Base-by-base conservation (phyloP, 2,113 vertebrate genomes). In the Orthochromis malagaraziensis region DNA sequence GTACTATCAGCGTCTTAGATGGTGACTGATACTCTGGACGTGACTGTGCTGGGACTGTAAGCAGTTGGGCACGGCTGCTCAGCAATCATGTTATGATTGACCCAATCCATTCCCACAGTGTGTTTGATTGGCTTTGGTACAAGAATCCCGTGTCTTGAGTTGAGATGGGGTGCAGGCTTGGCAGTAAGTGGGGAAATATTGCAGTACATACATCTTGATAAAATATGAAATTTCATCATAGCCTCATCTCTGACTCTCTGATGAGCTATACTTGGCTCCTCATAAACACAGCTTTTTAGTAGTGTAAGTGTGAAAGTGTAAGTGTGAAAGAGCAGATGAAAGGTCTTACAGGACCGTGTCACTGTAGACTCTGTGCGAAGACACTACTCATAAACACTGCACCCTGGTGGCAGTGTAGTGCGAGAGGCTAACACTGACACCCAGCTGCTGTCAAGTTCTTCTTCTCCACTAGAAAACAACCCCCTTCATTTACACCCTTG, bases 31-130 rank as follows among this genome's bases (percentile, higher is more conserved):
- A 57, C 73, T 88, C 68, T 85, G 70, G 92, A 91, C 89, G 57
- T 81, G 89, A 58, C 84, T 79, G 33, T 57, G 53, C 80, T 35
- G 83, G 75, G 75, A 84, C 86, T 93, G 84, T 94, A 83, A 85
- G 88, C 47, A 24, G 83, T 90, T 79, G 82, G 84, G 84, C 82
- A 91, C 45, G 85, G 79, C 86, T 85, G 84, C 92, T 92, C 65
- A 17, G 81, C 42, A 49, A 91, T 91, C 92, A 88, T 92, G 86
- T 94, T 93, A 87, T 90, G 92, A 93, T 95, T 95, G 88, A 87
- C 87, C 63, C 80, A 24, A 82, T 89, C 85, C 77, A 58, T 91
- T 86, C 91, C 81, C 65, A 83, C 87, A 88, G 87, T 91, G 82
- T 90, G 87, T 92, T 96, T 92, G 89, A 95, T 93, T 95, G 93